A percentile compares a stretch with the other conserved stretches of the same genome.
Evolutionary conservation across 2,797 vertebrate genomes (phyloP).

Genomic region (Centropyge bicolor): DNA sequence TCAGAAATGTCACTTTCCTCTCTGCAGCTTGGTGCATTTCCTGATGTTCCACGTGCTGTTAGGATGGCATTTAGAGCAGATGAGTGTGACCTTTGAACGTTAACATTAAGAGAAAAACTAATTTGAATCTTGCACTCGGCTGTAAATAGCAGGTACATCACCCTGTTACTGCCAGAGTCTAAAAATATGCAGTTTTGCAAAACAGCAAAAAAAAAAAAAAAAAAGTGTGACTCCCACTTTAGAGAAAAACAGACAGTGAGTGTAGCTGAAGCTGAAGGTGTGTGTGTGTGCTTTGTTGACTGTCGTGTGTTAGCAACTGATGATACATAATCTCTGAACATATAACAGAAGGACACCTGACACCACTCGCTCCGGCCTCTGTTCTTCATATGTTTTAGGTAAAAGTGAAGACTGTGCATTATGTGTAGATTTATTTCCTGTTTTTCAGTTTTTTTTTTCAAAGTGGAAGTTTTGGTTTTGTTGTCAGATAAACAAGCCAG

Average conservation of each 20-base stretch:
- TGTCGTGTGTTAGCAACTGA: not conserved
- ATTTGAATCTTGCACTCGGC: slow-evolving; percentile 72
- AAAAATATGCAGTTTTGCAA: slow-evolving; percentile 45
- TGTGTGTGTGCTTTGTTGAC: slow-evolving; percentile 12
- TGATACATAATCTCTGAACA: not conserved
- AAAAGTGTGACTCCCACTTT: slow-evolving; percentile 6
- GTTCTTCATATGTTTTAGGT: not conserved
- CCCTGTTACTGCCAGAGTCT: slow-evolving; percentile 5
- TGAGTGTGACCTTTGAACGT: slow-evolving; percentile 68
- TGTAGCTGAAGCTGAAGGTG: not conserved
- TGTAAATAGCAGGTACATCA: slow-evolving; percentile 51
- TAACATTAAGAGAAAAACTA: slow-evolving; percentile 47
- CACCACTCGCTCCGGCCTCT: not conserved
- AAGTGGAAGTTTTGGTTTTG: not conserved
- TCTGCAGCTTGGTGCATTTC: slow-evolving; percentile 65
- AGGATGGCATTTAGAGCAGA: slow-evolving; percentile 71
- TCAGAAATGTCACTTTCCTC: slow-evolving; percentile 70
- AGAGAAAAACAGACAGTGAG: not conserved
- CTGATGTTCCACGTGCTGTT: slow-evolving; percentile 61
- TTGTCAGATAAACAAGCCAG: not conserved
- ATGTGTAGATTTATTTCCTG: not conserved
- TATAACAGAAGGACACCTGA: not conserved
- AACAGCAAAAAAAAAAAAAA: not conserved
- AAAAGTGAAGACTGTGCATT: not conserved
- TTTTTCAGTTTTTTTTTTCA: not conserved